Evolutionary conservation across 35 echinoderm and acorn worm genomes (phyloP), one percentile per base, ranked within the genome.

Genomic region (Antedon bifida): DNA sequence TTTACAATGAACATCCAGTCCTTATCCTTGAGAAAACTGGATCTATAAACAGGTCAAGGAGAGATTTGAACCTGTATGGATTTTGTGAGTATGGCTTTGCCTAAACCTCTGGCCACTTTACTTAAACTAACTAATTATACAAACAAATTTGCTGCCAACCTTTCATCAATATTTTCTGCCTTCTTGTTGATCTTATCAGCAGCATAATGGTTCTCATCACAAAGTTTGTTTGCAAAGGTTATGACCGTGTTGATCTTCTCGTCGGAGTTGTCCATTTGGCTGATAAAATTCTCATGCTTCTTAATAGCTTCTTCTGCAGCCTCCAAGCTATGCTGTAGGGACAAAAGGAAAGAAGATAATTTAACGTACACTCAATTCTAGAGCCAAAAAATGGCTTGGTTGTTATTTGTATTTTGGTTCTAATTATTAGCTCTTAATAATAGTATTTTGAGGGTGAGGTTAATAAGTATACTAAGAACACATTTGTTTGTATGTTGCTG

Each of bases 131-230:
- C 5, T 9, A 8, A 75, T 29, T 75, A 5, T 75, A 23, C 26
- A 75, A 9, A 75, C 26, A 31, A 75, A 75, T 75, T 9, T n/a
- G 38, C 5, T 42, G 14, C 38, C 38, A 42, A 99, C 95, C 95
- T 92, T 78, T 99, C 95, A 79, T 99, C 95, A 35, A 99, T 84
- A 79, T 90, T 99, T 74, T 99, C 95, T 74, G 85, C 88, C 80
- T 99, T 99, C 85, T 99, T 99, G 90, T 90, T 92, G 91, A 99
- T 89, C 85, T 99, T 99, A 34, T 99, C 95, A 31, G 95, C 90
- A 55, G 90, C 95, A 36, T 99, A 99, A 64, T 99, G 95, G 46
- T 99, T 86, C 78, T 99, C 95, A 74, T 99, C 95, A 85, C 95
- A 99, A 0, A 99, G 88, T 34, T 88, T 81, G 76, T 99, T 82